These are phyloP conservation scores for Cassiopea andromeda DNA, from an alignment of 30 jellyfish, hydroid and myxozoan genomes.

Conservation along the genomic window DNA sequence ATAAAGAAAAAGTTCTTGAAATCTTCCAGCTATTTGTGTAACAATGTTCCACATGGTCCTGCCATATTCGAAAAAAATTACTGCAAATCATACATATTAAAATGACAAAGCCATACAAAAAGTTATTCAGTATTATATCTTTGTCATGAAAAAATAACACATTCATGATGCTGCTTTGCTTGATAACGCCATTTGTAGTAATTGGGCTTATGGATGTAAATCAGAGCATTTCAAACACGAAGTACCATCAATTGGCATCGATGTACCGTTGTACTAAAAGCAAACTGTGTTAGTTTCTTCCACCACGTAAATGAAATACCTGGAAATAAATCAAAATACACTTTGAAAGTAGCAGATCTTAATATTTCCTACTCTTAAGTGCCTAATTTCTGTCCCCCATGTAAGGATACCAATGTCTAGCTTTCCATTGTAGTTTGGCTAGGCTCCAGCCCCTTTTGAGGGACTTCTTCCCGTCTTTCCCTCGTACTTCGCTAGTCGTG, in stretches of 20 bases:
- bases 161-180: constrained; percentile 2
- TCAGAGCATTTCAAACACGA: neutral
- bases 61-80: neutral
- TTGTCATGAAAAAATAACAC: constrained; percentile 3
- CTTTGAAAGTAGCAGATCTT: neutral
- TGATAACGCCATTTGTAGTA: neutral
- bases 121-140: neutral
- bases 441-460: no score
- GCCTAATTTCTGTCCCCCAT: no score
- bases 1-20: neutral
- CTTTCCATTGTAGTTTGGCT: no score
- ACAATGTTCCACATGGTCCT: neutral
- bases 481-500: no score
- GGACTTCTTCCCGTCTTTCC: no score
- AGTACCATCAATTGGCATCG: constrained; percentile 6
- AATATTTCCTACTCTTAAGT: no score
- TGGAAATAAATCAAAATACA: constrained; percentile 10
- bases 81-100: neutral
- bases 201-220: neutral
- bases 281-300: constrained; percentile 36
- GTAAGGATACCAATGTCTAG: no score
- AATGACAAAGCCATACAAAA: constrained; percentile 1
- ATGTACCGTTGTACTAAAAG: neutral
- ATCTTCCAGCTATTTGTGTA: neutral
- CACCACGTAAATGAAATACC: constrained; percentile 59